Base-by-base conservation (phyloP, 2,888 invertebrate genomes). In the Heliothis peltigera region DNA sequence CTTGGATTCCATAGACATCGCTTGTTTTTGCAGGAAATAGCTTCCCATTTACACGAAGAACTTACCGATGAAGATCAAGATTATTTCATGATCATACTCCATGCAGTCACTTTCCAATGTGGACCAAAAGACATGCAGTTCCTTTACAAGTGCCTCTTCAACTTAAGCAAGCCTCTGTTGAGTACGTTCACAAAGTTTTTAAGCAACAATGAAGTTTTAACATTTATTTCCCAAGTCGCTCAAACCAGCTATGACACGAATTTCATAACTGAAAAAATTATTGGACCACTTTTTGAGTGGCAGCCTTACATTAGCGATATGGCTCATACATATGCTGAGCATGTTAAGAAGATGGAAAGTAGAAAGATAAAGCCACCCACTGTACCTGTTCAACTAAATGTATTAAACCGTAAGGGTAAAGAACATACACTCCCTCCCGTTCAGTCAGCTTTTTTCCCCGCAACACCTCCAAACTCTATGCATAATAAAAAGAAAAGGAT, bases 191-290 rank as follows among this genome's bases (percentile, higher is more conserved):
- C 95, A 18, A 87, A 87, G 51, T 95, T 92, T 81, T 87, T 96
- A 52, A 87, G 89, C 35, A 90, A 91, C 58, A 92, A 95, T 76
- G 92, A 95, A 79, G 90, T 92, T 55, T 83, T 95, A 51, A 84
- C 91, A 42, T 89, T 86, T 43, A 89, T 95, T 68, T 91, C 95
- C 15, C 90, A 94, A 86, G 86, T 92, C 64, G 95, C 95, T 32
- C 92, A 95, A 76, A 75, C 83, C 46, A 81, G 89, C 75, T 96
- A 95, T 76, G 96, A 96, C 64, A 92, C 92, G 46, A 89, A 86
- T 32, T 96, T 92, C 75, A 91, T 95, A 21, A 88, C 95, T 4
- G 90, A 95, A 43, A 92, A 93, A 70, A 94, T 96, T 51, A 88
- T 96, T 21, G 82, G 85, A 44, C 95, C 96, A 1, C 84, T 96